Evolutionary conservation across 2,888 invertebrate genomes (phyloP).

Genomic region (Brachypalpus laphriformis): DNA sequence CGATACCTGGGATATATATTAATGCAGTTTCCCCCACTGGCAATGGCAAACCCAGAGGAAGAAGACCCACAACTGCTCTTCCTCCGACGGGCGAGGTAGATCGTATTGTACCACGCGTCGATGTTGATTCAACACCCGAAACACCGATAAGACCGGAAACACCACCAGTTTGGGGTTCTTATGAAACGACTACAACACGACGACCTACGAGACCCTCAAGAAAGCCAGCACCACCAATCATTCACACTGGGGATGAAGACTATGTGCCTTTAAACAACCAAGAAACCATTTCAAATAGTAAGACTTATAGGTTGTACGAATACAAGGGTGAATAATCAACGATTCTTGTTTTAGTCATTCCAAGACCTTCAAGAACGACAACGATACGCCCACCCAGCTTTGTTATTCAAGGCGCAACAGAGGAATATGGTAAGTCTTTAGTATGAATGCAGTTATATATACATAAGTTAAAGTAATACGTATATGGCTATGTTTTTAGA

Average conservation of each 20-base stretch:
- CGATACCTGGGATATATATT: constrained; percentile 66
- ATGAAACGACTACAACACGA: background rate
- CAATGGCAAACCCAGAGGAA: background rate
- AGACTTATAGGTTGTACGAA: background rate
- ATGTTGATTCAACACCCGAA: background rate
- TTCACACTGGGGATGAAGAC: constrained; percentile 75
- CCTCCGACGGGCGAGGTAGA: too few species aligned
- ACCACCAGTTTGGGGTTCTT: background rate
- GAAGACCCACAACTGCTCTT: background rate
- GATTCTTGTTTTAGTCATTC: background rate
- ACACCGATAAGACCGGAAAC: background rate
- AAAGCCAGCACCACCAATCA: constrained; percentile 71
- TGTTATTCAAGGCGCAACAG: too few species aligned
- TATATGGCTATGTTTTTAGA: too few species aligned
- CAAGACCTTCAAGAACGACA: background rate
- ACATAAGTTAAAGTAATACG: too few species aligned
- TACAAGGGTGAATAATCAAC: background rate
- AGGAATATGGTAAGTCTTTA: background rate
- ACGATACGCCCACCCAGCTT: background rate
- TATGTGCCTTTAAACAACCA: background rate
- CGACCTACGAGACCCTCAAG: constrained; percentile 5
- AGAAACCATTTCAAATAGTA: background rate
- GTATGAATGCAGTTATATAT: too few species aligned
- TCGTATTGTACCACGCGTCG: background rate
- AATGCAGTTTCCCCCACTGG: constrained; percentile 53